Base-by-base conservation (phyloP, 2,888 invertebrate species). In the Drosophila merina region DNA sequence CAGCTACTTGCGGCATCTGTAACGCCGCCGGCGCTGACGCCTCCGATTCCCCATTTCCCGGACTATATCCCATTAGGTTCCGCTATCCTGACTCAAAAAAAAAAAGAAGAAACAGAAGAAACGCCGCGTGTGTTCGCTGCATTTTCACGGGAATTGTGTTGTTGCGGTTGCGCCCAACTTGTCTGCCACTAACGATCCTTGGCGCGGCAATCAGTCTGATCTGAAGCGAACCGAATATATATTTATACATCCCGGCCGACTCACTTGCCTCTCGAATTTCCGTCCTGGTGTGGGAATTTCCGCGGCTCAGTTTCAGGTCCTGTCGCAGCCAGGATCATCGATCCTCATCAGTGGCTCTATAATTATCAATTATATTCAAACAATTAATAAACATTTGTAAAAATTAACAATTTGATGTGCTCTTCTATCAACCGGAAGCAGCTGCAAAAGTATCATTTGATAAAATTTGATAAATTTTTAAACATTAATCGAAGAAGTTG, bases 101-200 rank as follows among this genome's bases (percentile, higher is more conserved):
- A 36, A n/a, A 14, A 14, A 14, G n/a, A n/a, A n/a, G n/a, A 14
- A n/a, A 12, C 20, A 20, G 20, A 36, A 36, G 40, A 74, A 71
- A 79, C 79, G 72, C 86, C 77, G 88, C 88, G 86, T 88, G 88
- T 87, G 89, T 86, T 79, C 76, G 78, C 63, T 58, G 74, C 47
- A 49, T 76, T 73, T 90, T 90, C 85, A 75, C 70, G 79, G 83
- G 68, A 79, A 90, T 84, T 79, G 76, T 85, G 81, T 86, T 88
- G 89, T 89, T 90, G 86, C 89, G 90, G 90, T 82, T 87, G 89
- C 90, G 90, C 90, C 90, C 90, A 90, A 90, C 88, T 89, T 90
- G 89, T 90, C 89, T 89, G 82, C 79, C 88, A 76, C 88, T 88
- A 87, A 88, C 87, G 85, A 88, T 88, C 86, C 84, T 77, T 80